Evolutionary conservation across 2,888 invertebrate species (phyloP), one percentile per base, ranked within the genome.

Genomic region (Pristionchus mayeri): DNA sequence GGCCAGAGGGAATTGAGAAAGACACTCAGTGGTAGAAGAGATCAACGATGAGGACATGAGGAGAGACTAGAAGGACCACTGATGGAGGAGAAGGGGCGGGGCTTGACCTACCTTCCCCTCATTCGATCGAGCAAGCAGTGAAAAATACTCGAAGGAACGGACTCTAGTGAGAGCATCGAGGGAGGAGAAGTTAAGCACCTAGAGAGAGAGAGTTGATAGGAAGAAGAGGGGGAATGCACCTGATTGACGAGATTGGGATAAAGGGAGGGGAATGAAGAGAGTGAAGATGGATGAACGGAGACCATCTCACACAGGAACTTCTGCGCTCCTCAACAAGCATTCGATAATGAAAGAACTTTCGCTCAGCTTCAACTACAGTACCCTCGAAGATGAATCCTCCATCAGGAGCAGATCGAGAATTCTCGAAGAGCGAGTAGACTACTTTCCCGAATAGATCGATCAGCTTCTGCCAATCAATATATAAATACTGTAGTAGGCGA

Each of bases 81-180:
- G 2, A 57, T 57, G 7, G 11, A 24, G n/a, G 24, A 6, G 16
- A 18, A n/a, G 63, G 13, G 63, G 34, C 34, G 27, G 34, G 54
- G 54, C 9, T 4, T 54, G 54, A 54, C 9, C 18, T 16, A 80
- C 81, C 75, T 84, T 84, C 16, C 84, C 71, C 52, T 84, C 84
- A 2, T 48, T 21, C 9, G 71, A 57, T 44, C 84, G 18, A 18
- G 27, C 52, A 9, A 84, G 75, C 9, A 84, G 75, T 9, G 75
- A 40, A 54, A 84, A 84, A 6, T 75, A 40, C n/a, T 84, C 84
- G 40, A 84, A 84, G 37, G 84, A 18, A 52, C 75, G 84, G 16
- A 57, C 75, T 27, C 84, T 50, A 40, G 30, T 21, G 24, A 84
- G 71, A 21, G 84, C 84, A 52, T 84, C 84, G 1, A 84, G 84